A percentile compares a stretch with the other conserved stretches of the same genome.
phyloP scores from a whole-genome alignment of 2,888 invertebrate genomes.

The Torymus auratus region DNA sequence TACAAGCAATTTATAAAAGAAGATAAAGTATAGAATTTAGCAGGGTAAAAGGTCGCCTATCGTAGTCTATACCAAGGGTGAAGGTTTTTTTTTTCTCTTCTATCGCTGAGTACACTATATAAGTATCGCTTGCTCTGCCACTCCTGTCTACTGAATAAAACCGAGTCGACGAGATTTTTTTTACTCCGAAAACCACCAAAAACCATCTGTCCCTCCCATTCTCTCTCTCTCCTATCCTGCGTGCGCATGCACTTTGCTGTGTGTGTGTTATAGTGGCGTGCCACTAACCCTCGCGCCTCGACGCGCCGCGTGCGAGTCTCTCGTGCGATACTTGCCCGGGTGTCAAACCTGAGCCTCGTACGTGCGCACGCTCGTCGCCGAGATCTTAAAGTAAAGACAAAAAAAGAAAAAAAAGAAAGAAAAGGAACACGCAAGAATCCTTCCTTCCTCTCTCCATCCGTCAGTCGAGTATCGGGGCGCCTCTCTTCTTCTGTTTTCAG shows the following conservation, averaged over 20 bases:
- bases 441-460: neutral
- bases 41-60: too few species aligned
- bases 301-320: slow-evolving; percentile 47
- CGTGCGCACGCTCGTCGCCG: too few species aligned
- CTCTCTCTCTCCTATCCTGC: slow-evolving; percentile 58
- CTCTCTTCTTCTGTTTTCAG: slow-evolving; percentile 80
- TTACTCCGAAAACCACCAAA: neutral
- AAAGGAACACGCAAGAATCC: neutral
- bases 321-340: slow-evolving; percentile 17
- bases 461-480: slow-evolving; percentile 66
- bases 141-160: slow-evolving; percentile 1
- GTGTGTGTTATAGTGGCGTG: slow-evolving; percentile 74
- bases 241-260: slow-evolving; percentile 75
- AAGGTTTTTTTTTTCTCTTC: too few species aligned
- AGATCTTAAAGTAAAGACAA: too few species aligned
- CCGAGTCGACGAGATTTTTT: neutral
- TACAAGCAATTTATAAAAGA: too few species aligned
- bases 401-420: neutral
- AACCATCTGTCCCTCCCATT: neutral
- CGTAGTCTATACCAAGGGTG: too few species aligned
- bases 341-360: too few species aligned
- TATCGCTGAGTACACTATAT: too few species aligned
- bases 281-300: slow-evolving; percentile 77
- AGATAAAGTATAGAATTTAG: too few species aligned
- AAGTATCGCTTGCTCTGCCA: too few species aligned